Base-by-base conservation (phyloP, 2,888 invertebrate genomes). In the Drosophila kuntzei region DNA sequence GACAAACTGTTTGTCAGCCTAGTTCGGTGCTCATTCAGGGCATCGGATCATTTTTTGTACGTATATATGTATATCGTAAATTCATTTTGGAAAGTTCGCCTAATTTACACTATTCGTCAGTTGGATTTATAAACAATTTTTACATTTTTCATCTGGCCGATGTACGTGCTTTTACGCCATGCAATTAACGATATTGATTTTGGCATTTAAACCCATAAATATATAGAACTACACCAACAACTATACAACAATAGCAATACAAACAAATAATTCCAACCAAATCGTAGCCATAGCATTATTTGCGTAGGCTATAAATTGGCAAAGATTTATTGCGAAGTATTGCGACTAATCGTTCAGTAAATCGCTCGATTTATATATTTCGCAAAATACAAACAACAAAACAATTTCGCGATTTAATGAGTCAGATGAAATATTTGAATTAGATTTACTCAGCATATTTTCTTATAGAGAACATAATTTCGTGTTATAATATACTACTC, bases 141-240 rank as follows among this genome's bases (percentile, higher is more conserved):
- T 43, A 46, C 36, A 27, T 37, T 43, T 27, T 68, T 53, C 53
- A 53, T 36, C 18, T 47, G 44, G 12, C 12, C 39, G 22, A 20
- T 60, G 80, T 76, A 81, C 80, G 85, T 81, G 82, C 76, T 73
- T 81, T 71, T 74, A 69, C 79, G 79, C 76, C 68, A 53, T 51
- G 73, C 63, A 70, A 81, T 82, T 72, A 86, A 80, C 63, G 70
- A 46, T 86, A 77, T 83, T 83, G 80, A 80, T 75, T 77, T 68
- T 80, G 80, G 83, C 75, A 49, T 54, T 61, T 51, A 27, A 58
- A 25, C 51, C 41, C 74, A 66, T 63, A 78, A 74, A 74, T 54
- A 64, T 32, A 41, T 27, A n/a, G 1, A 63, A n/a, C 50, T 12
- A 47, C 16, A 12, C 25, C 29, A 25, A 22, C 27, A 39, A 47